A percentile compares a stretch with the other conserved stretches of the same genome.
Evolutionary conservation across 1,140 invertebrate genomes (phyloP).

Genomic region (Lucilia cuprina): DNA sequence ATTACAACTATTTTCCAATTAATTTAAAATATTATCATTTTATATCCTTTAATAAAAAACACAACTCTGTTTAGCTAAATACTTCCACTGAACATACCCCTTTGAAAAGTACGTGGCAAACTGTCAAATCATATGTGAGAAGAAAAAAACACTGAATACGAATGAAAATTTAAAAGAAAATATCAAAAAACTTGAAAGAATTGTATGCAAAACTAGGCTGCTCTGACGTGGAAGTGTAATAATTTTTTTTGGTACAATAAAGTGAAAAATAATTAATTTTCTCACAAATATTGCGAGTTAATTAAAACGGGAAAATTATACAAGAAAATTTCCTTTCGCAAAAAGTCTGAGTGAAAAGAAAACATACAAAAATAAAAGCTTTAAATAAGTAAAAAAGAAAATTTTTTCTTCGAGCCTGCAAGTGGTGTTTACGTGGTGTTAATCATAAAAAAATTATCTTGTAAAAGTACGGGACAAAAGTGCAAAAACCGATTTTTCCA

Average conservation of each 20-base stretch:
- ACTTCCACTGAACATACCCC: neutral
- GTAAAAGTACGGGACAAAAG: constrained; percentile 6
- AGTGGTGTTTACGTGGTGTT: constrained; percentile 33
- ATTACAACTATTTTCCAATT: too few relatives aligned
- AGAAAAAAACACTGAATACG: constrained; percentile 43
- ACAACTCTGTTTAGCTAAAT: neutral
- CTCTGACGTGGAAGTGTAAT: constrained; percentile 59
- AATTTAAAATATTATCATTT: too few relatives aligned
- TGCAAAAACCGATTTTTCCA: constrained; percentile 22
- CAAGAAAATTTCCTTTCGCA: neutral
- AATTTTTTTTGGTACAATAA: constrained; percentile 30
- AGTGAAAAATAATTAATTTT: constrained; percentile 9
- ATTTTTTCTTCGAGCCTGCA: neutral
- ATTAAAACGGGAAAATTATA: neutral
- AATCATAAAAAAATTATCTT: neutral
- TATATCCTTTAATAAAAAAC: too few relatives aligned
- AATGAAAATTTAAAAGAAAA: constrained; percentile 46
- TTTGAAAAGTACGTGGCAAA: constrained; percentile 52
- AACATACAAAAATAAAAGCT: neutral
- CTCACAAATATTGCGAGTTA: neutral
- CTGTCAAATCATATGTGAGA: constrained; percentile 45
- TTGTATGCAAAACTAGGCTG: constrained; percentile 42
- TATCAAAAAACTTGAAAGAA: neutral
- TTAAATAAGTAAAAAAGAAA: neutral
- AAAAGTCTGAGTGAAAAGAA: neutral